Base-by-base conservation (phyloP, 2,888 invertebrate species). In the Trissoscelio sp. region DNA sequence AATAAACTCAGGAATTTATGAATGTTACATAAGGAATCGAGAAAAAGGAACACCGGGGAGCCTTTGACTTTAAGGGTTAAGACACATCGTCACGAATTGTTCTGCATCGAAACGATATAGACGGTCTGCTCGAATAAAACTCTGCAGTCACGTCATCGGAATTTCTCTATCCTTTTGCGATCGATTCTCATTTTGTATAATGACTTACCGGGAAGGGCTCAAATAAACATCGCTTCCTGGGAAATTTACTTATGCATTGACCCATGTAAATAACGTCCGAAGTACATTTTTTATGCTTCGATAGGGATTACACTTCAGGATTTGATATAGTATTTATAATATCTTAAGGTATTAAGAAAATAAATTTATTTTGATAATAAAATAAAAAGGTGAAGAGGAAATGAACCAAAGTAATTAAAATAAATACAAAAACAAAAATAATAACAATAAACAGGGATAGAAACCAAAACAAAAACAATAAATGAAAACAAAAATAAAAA, bases 121-220 rank as follows among this genome's bases (percentile, higher is more conserved):
- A 78, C 62, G 48, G 20, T 34, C 28, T 51, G 67, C 12, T 53
- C n/a, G 69, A 60, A 72, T 72, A 72, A 78, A 77, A 66, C 44
- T 28, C 58, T 16, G 28, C n/a, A 73, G 79, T 79, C 79, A 79
- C 79, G 79, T 73, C 73, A 79, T 53, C 58, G 66, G 44, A 51
- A 66, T 69, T 73, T 60, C 73, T 67, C 44, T 37, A 53, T 72
- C 46, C 20, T 39, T 53, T 53, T 39, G 37, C 72, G 46, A 73
- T 73, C 67, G 55, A 79, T 79, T 53, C 67, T 67, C 53, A 66
- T 66, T 72, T 58, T 39, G 55, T 79, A 64, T 78, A 70, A 70
- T 78, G 70, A 78, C 70, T 70, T 62, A 53, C 55, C 16, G 53
- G 24, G 37, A 78, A 78, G 44, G 22, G 44, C 12, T 58, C 39